A percentile compares a stretch with the other conserved stretches of the same genome.
Evolutionary conservation across 2,888 invertebrate genomes (phyloP).

Genomic region (Caenorhabditis doughertyi): DNA sequence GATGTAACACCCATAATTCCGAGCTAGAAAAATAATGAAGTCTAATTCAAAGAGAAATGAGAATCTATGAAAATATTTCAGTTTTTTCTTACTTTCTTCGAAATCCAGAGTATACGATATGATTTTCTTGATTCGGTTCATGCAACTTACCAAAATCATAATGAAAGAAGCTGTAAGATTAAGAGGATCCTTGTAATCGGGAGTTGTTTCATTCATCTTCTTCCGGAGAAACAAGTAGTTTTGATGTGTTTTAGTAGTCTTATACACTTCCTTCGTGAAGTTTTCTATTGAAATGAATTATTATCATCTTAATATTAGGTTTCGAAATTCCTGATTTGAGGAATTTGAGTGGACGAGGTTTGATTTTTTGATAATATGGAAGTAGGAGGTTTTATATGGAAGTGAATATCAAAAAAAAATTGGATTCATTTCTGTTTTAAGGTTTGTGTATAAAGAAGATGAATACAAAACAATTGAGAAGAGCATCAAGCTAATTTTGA

Average conservation of each 20-base stretch:
- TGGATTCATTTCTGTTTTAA: neutral
- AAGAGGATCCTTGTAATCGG: constrained; percentile 16
- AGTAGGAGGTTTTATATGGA: neutral
- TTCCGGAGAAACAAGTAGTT: neutral
- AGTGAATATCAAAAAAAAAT: no score
- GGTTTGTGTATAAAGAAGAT: neutral
- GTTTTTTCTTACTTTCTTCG: no score
- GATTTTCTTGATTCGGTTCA: no score
- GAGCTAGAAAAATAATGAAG: constrained; percentile 12
- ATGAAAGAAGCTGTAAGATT: constrained; percentile 7
- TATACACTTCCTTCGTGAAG: neutral
- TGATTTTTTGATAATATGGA: constrained; percentile 10
- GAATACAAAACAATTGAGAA: no score
- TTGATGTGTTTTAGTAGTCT: neutral
- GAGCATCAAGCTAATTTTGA: no score
- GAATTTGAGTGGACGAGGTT: neutral
- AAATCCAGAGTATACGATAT: neutral
- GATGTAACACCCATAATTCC: constrained; percentile 7
- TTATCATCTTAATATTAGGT: neutral
- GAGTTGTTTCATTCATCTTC: neutral
- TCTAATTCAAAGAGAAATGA: neutral
- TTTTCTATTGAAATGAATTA: neutral
- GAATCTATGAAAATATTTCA: no score
- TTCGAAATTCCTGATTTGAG: neutral
- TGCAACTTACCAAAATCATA: constrained; percentile 16